Conservation (phyloP, 1,140 invertebrate species). For the Aphis gossypii region DNA sequence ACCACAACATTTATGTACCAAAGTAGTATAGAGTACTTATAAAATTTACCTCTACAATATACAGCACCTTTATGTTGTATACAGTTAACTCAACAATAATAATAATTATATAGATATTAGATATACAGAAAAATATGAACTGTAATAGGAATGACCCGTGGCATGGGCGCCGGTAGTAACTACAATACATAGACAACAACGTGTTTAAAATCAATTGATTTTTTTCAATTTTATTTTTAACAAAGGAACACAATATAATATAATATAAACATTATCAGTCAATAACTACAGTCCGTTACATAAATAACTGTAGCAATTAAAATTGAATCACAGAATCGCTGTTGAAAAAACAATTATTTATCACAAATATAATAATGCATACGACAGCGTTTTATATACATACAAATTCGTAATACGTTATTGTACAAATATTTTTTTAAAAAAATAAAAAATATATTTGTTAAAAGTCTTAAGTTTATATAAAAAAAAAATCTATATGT, state of each 20-base stretch:
- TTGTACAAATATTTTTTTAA: constrained; percentile 20
- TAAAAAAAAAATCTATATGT: background rate
- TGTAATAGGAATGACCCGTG: background rate
- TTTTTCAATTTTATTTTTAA: constrained; percentile 17
- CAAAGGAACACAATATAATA: constrained; percentile 24
- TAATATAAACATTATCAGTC: constrained; percentile 21
- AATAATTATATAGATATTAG: background rate
- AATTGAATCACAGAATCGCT: constrained; percentile 55
- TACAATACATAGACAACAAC: background rate
- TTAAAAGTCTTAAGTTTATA: background rate
- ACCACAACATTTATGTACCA: background rate
- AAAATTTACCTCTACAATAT: background rate
- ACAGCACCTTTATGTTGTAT: background rate
- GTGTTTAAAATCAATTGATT: constrained; percentile 21
- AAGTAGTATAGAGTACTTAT: background rate
- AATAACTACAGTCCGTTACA: background rate
- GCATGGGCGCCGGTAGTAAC: background rate
- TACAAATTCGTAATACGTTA: constrained; percentile 32
- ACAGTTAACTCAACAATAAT: background rate
- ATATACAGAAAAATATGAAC: background rate
- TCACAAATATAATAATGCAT: constrained; percentile 40
- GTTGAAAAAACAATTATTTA: constrained; percentile 47
- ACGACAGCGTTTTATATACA: constrained; percentile 34
- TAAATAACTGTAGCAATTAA: background rate
- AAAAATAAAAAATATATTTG: background rate